Evolutionary conservation across 2,797 vertebrate genomes (phyloP).

Genomic region (Manis javanica): DNA sequence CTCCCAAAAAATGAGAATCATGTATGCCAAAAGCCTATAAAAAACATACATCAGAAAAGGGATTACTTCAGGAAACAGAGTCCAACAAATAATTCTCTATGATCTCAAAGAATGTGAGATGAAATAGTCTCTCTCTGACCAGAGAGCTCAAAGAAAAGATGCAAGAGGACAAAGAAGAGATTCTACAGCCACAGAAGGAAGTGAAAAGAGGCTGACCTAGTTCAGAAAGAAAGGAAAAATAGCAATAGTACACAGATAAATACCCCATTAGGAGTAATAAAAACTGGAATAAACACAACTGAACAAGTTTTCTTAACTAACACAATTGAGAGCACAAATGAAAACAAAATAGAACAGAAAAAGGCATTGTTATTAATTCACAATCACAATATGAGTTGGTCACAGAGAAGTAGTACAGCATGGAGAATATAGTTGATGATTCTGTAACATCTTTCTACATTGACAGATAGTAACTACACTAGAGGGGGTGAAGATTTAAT

Average conservation of each 20-base stretch:
- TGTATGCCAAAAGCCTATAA: not conserved
- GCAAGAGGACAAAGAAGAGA: not conserved
- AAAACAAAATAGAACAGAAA: not conserved
- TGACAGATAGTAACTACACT: too few relatives aligned
- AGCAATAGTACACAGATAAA: not conserved
- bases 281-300: not conserved
- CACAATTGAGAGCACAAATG: not conserved
- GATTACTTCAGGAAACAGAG: not conserved
- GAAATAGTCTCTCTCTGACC: not conserved
- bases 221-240: not conserved
- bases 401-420: too few relatives aligned
- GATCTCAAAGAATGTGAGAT: not conserved
- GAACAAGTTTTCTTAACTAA: not conserved
- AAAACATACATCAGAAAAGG: not conserved
- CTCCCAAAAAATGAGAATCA: not conserved
- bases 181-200: not conserved
- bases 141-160: not conserved
- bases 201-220: not conserved
- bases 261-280: not conserved
- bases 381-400: too few relatives aligned
- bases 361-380: not conserved
- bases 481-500: too few relatives aligned
- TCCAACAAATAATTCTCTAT: not conserved
- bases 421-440: too few relatives aligned
- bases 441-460: too few relatives aligned